Evolutionary conservation across 1,140 invertebrate genomes (phyloP).

Genomic region (Pseudobourletiella spinata): DNA sequence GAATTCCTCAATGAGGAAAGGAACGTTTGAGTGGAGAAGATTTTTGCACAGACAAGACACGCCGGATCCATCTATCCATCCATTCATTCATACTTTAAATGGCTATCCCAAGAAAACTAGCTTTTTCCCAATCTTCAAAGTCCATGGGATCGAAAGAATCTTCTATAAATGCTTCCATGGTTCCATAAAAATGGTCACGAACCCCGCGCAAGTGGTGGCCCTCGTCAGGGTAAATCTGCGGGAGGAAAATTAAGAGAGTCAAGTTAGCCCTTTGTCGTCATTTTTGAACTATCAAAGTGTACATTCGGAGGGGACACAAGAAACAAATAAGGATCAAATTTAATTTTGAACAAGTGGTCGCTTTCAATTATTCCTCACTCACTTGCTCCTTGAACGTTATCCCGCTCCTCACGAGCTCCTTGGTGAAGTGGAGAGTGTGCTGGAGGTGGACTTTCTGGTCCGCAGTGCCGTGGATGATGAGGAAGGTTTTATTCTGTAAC

Average conservation of each 20-base stretch:
- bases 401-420: conserved; percentile 58
- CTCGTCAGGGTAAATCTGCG: conserved; percentile 73
- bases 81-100: no score
- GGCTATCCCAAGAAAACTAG: conserved; percentile 32
- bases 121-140: conserved; percentile 57
- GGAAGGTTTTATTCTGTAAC: conserved; percentile 48
- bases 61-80: no score
- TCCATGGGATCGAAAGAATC: conserved; percentile 66
- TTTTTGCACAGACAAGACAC: no score
- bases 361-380: background rate
- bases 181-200: conserved; percentile 62
- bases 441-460: conserved; percentile 74
- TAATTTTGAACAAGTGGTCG: background rate
- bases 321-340: no score
- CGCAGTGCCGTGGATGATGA: conserved; percentile 66
- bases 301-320: no score
- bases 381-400: conserved; percentile 72
- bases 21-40: no score
- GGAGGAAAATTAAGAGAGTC: no score
- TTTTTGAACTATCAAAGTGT: no score
- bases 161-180: conserved; percentile 75
- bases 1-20: no score
- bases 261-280: no score
- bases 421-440: conserved; percentile 70
- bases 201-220: conserved; percentile 61